Evolutionary conservation across 1,140 invertebrate species (phyloP), one percentile per base, ranked within the genome.

Genomic region (Bombus confusus): DNA sequence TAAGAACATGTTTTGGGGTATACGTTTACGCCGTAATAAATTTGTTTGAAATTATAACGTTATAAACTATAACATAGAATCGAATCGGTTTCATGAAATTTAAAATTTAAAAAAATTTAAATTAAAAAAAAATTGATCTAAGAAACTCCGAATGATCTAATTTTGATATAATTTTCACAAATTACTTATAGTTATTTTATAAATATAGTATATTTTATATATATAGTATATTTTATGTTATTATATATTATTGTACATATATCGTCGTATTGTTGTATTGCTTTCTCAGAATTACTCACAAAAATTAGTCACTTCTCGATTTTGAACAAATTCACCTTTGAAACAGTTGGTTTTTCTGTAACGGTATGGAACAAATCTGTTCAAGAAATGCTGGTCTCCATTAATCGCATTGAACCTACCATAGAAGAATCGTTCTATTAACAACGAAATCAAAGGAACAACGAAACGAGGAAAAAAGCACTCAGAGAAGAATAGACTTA

Each of bases 391-490:
- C 83, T 64, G 72, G 66, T 75, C 69, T 87, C 85, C 52, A 64
- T 68, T n/a, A 66, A 77, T 76, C 64, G 74, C 74, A 57, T 41
- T 41, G 57, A 68, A 39, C 39, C 34, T 43, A 71, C 80, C 72
- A 8, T 64, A 89, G 78, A 86, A 89, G 71, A 88, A 47, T 86
- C 84, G 59, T 37, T 89, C 75, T 88, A 86, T 66, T 66, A 57
- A 83, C 43, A 88, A 83, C n/a, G 62, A 88, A 89, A 86, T 79
- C 31, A 89, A 88, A 88, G 43, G 73, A 83, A 86, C 59, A 82
- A 82, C 62, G 37, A 84, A 72, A 84, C 76, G 62, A 34, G 52
- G 59, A 84, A 77, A 69, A 72, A 89, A 89, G 85, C 84, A 62
- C 34, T 89, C 41, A 83, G 57, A 88, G 87, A 86, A 86, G 76